Evolutionary conservation across 2,113 vertebrate species (phyloP).

Genomic region (Australoheros scitulus): DNA sequence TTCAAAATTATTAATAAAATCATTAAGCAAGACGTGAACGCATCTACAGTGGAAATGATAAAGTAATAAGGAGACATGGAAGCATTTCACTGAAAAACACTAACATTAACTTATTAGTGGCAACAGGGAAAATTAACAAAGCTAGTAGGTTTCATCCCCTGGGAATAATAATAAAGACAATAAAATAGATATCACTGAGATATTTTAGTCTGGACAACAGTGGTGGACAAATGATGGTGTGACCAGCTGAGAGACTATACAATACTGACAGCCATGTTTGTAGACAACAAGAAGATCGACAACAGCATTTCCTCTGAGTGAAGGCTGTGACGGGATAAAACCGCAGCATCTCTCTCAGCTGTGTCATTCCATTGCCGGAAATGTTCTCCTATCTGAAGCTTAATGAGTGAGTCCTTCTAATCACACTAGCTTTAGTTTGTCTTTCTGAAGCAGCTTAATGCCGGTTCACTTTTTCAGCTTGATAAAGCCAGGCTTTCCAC

Average conservation of each 20-base stretch:
- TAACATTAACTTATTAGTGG: neutral
- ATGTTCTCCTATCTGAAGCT: neutral
- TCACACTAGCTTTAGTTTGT: neutral
- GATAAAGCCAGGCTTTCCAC: neutral
- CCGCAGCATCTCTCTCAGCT: neutral
- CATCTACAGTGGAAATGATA: neutral
- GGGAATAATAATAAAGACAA: neutral
- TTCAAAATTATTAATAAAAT: neutral
- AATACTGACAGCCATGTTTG: neutral
- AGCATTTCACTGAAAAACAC: neutral
- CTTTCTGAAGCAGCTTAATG: neutral
- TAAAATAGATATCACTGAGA: neutral
- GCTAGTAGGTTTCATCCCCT: neutral
- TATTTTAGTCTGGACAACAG: neutral
- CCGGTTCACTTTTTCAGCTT: neutral
- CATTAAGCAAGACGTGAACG: neutral
- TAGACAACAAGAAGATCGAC: neutral
- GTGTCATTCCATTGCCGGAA: neutral
- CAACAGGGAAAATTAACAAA: too few relatives aligned
- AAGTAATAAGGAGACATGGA: neutral
- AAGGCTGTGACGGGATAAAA: neutral
- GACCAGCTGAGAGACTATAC: neutral
- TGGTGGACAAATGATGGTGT: neutral
- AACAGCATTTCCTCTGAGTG: neutral
- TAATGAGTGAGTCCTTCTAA: neutral